Conservation (phyloP, 2,797 vertebrate species). For the Chanos chanos region DNA sequence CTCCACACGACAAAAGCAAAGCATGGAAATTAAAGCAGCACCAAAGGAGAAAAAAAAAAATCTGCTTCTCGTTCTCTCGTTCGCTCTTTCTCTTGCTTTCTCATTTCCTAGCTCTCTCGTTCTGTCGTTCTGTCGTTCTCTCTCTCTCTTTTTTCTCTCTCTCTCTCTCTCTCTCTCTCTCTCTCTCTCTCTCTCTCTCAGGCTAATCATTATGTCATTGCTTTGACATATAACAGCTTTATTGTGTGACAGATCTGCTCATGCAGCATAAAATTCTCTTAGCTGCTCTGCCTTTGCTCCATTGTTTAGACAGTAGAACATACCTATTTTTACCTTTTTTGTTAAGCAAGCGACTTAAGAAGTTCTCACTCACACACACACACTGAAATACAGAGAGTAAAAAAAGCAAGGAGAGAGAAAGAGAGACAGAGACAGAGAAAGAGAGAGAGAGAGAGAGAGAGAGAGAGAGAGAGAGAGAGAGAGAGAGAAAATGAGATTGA, state of each 20-base stretch:
- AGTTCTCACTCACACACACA: slow-evolving; percentile 3
- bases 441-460: no score
- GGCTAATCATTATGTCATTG: slow-evolving; percentile 22
- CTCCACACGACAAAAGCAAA: background rate
- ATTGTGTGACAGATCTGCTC: slow-evolving; percentile 25
- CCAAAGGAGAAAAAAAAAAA: background rate
- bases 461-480: background rate
- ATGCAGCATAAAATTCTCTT: slow-evolving; percentile 29
- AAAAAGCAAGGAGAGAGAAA: background rate
- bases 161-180: background rate
- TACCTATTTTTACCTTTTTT: slow-evolving; percentile 30
- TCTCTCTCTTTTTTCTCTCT: background rate
- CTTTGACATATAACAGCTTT: slow-evolving; percentile 12
- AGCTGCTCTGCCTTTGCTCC: slow-evolving; percentile 11
- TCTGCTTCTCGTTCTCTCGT: no score
- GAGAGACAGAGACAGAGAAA: background rate
- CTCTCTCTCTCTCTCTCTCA: slow-evolving; percentile 4
- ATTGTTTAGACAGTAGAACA: slow-evolving; percentile 22
- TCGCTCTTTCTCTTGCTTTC: no score
- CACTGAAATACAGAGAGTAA: background rate
- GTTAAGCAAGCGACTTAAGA: background rate
- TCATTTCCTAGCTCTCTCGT: no score
- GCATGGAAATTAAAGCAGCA: background rate
- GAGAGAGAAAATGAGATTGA: background rate
- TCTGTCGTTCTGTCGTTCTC: no score